Evolutionary conservation across 2,888 invertebrate species (phyloP).

Genomic region (Steinernema carpocapsae): DNA sequence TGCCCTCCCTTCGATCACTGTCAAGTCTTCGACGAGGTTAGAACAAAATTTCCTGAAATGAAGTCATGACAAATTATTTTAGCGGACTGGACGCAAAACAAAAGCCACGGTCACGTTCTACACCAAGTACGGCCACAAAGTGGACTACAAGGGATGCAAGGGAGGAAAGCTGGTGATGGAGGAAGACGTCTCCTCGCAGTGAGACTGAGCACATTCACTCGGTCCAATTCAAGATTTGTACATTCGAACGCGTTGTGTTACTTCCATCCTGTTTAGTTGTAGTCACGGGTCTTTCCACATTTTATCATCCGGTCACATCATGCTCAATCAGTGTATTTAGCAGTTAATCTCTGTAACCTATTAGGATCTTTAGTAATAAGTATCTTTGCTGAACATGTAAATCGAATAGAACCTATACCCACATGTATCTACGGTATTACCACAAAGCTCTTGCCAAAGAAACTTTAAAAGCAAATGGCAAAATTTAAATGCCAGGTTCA

Average conservation of each 20-base stretch:
- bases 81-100: slow-evolving; percentile 48
- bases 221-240: background rate
- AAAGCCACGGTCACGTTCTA: slow-evolving; percentile 59
- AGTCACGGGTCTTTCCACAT: slow-evolving; percentile 18
- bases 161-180: slow-evolving; percentile 37
- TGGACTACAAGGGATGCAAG: slow-evolving; percentile 53
- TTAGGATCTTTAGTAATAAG: background rate
- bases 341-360: too few relatives aligned
- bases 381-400: background rate
- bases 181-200: slow-evolving; percentile 30
- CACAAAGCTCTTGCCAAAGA: too few relatives aligned
- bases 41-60: background rate
- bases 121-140: slow-evolving; percentile 62
- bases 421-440: too few relatives aligned
- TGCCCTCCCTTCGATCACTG: slow-evolving; percentile 86
- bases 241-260: background rate
- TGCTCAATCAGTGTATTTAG: slow-evolving; percentile 3
- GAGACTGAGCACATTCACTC: background rate
- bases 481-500: too few relatives aligned
- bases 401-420: background rate
- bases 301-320: background rate
- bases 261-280: background rate
- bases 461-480: too few relatives aligned
- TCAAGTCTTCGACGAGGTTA: slow-evolving; percentile 84
- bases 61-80: background rate